Conservation (phyloP, 2,797 vertebrate species). For the Psittacula derbiana region DNA sequence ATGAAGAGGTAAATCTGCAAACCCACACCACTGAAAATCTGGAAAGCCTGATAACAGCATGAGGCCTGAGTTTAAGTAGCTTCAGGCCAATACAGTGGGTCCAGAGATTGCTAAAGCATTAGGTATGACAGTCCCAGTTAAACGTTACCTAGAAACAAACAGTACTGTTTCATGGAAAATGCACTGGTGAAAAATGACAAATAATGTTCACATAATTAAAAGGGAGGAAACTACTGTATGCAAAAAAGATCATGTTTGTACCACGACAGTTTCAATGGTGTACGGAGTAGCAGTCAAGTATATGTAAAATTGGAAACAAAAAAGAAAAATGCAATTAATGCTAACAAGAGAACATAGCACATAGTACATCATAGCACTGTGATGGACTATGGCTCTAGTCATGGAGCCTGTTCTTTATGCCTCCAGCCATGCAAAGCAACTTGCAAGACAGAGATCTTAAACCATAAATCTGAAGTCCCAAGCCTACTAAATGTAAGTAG, state of each 20-base stretch:
- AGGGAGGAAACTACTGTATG: background rate
- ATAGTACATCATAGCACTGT: background rate
- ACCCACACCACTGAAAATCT: conserved; percentile 44
- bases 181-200: background rate
- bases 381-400: background rate
- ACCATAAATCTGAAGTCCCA: background rate
- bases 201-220: background rate
- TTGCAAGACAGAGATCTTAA: background rate
- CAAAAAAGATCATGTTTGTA: background rate
- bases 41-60: conserved; percentile 31
- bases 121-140: conserved; percentile 30
- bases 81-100: background rate
- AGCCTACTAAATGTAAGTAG: background rate
- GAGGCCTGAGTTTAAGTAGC: conserved; percentile 26
- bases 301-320: background rate
- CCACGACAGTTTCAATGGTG: background rate
- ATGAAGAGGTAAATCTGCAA: conserved; percentile 53
- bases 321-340: background rate
- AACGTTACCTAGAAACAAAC: background rate
- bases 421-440: background rate
- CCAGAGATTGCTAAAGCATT: conserved; percentile 26
- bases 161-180: background rate
- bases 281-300: background rate
- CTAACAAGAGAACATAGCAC: background rate
- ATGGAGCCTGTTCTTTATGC: background rate